These are phyloP conservation scores for Oncopodura yosiiana DNA, from an alignment of 1,140 invertebrate genomes.

Conservation along the genomic window DNA sequence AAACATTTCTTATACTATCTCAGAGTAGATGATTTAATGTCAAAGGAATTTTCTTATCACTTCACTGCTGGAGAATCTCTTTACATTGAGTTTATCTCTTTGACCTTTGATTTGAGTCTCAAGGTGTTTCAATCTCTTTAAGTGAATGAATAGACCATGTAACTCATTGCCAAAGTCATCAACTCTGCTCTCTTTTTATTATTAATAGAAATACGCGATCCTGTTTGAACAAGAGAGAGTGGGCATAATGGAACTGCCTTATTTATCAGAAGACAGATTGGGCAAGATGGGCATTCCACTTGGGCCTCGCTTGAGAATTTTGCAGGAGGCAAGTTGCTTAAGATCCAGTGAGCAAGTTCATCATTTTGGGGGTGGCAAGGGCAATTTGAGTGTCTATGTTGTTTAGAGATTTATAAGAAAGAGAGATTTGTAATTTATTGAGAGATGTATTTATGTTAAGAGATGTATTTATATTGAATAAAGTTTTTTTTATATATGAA, in stretches of 20 bases:
- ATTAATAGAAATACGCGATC: slow-evolving; percentile 72
- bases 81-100: too few relatives aligned
- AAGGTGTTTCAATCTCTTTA: too few relatives aligned
- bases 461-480: too few relatives aligned
- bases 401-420: slow-evolving; percentile 14
- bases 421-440: neutral
- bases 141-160: too few relatives aligned
- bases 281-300: slow-evolving; percentile 81
- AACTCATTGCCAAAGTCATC: too few relatives aligned
- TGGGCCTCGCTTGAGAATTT: slow-evolving; percentile 73
- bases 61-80: too few relatives aligned
- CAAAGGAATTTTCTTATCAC: too few relatives aligned
- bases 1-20: too few relatives aligned
- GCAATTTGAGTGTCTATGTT: slow-evolving; percentile 35
- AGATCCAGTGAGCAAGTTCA: slow-evolving; percentile 26
- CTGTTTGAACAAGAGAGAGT: slow-evolving; percentile 80
- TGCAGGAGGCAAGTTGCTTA: slow-evolving; percentile 64
- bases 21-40: too few relatives aligned
- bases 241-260: slow-evolving; percentile 82
- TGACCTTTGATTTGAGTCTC: too few relatives aligned
- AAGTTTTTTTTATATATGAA: neutral
- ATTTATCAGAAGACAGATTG: slow-evolving; percentile 77
- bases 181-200: too few relatives aligned
- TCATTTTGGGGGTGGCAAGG: slow-evolving; percentile 17
- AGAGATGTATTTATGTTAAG: too few relatives aligned